A percentile compares a stretch with the other conserved stretches of the same genome.
Evolutionary conservation across 2,888 invertebrate species (phyloP).

Genomic region (Acronicta leporina): DNA sequence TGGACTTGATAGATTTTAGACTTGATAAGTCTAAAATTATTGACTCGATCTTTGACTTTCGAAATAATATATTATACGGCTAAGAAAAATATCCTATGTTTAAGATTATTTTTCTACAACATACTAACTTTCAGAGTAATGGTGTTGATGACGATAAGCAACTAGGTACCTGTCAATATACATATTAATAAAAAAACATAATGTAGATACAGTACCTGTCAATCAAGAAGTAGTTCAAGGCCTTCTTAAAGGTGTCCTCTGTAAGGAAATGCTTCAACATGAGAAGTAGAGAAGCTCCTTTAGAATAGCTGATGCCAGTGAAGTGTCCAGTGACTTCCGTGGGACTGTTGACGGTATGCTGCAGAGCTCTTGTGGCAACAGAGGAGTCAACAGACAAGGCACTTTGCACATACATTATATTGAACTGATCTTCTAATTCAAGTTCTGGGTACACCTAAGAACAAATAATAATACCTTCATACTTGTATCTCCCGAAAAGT

Average conservation of each 20-base stretch:
- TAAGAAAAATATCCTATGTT: too few species aligned
- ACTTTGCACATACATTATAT: slow-evolving; percentile 91
- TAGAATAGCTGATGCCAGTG: slow-evolving; percentile 91
- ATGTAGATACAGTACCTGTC: slow-evolving; percentile 77
- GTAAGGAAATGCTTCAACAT: slow-evolving; percentile 91
- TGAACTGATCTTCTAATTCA: slow-evolving; percentile 92
- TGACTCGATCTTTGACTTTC: too few species aligned
- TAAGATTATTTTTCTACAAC: too few species aligned
- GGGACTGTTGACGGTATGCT: slow-evolving; percentile 89
- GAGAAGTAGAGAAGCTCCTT: slow-evolving; percentile 90
- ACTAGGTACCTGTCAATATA: too few species aligned
- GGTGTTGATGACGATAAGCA: too few species aligned
- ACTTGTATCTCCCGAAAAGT: too few species aligned
- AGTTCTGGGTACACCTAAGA: slow-evolving; percentile 74
- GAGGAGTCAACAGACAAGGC: slow-evolving; percentile 85
- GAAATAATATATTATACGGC: too few species aligned
- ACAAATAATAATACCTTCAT: neutral
- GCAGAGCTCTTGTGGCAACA: slow-evolving; percentile 88
- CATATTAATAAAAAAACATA: too few species aligned
- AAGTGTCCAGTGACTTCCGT: slow-evolving; percentile 90
- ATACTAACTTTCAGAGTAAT: too few species aligned
- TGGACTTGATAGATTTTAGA: too few species aligned
- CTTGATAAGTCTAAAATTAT: too few species aligned
- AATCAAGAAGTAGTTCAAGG: slow-evolving; percentile 87
- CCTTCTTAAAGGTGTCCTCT: slow-evolving; percentile 85